Percentiles rank a stretch among this genome's conserved stretches.
Conservation (phyloP, 2,888 invertebrate species). For the Hololepta plana region DNA sequence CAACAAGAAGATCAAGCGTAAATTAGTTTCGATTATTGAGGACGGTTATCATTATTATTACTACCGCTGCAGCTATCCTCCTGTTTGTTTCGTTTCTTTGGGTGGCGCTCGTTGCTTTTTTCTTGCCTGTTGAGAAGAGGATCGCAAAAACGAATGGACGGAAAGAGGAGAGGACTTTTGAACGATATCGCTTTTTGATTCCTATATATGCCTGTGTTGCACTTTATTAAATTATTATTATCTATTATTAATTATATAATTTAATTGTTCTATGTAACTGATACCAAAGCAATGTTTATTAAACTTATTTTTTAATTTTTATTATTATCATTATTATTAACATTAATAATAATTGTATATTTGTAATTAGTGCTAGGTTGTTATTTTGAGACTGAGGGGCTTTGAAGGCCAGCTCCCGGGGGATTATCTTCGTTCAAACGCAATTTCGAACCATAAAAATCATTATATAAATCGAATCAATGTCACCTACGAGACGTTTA, state of each 20-base stretch:
- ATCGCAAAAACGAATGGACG: too few species aligned
- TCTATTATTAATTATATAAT: constrained; percentile 12
- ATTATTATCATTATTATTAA: constrained; percentile 23
- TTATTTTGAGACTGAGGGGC: constrained; percentile 28
- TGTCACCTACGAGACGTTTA: too few species aligned
- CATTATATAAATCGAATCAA: too few species aligned
- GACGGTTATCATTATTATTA: constrained; percentile 4
- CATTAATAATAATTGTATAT: constrained; percentile 22
- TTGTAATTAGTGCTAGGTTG: constrained; percentile 26
- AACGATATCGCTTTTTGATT: too few species aligned
- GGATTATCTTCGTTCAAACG: constrained; percentile 8
- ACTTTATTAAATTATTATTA: too few species aligned
- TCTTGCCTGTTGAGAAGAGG: too few species aligned
- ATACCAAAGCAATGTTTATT: constrained; percentile 32
- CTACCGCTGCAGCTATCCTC: too few species aligned
- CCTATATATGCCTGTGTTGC: too few species aligned
- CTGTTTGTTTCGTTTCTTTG: too few species aligned
- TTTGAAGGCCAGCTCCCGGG: constrained; percentile 9
- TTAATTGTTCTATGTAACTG: constrained; percentile 28
- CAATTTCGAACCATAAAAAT: too few species aligned
- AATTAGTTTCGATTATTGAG: constrained; percentile 9
- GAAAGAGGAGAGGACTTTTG: too few species aligned
- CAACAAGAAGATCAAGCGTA: constrained; percentile 1
- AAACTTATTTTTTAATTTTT: constrained; percentile 20
- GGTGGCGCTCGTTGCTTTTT: too few species aligned